phyloP scores from a whole-genome alignment of 2,797 vertebrate genomes.

The Schizopygopsis pylzovi region DNA sequence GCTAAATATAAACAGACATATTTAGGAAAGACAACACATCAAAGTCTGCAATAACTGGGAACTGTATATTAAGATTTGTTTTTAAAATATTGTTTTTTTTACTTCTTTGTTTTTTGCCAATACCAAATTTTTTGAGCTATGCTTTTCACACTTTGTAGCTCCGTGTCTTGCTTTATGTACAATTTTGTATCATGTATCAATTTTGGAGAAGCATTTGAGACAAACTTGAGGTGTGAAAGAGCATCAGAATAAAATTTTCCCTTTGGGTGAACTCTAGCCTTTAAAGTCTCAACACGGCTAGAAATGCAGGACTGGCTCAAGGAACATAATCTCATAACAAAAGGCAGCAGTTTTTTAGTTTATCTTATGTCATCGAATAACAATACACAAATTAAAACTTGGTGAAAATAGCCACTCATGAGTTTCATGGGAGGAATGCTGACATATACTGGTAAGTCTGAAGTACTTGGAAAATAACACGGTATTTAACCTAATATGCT shows the following conservation, averaged over 20 bases:
- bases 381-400: neutral
- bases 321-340: neutral
- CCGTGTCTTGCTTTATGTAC: neutral
- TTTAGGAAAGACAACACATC: neutral
- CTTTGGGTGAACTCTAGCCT: neutral
- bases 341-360: neutral
- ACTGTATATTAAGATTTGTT: neutral
- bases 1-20: neutral
- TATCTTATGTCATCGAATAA: neutral
- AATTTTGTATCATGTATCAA: neutral
- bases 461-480: constrained; percentile 10
- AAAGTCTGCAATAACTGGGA: neutral
- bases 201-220: neutral
- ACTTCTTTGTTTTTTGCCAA: no score
- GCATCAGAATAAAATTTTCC: neutral
- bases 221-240: neutral
- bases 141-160: neutral
- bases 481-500: constrained; percentile 28
- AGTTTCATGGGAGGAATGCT: neutral
- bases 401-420: neutral
- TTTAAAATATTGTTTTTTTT: no score
- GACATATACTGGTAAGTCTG: neutral
- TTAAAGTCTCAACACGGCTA: neutral
- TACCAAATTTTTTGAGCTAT: neutral
- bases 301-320: neutral